Base-by-base conservation (phyloP, 2,888 invertebrate species). In the Drosophila nr. medialis region DNA sequence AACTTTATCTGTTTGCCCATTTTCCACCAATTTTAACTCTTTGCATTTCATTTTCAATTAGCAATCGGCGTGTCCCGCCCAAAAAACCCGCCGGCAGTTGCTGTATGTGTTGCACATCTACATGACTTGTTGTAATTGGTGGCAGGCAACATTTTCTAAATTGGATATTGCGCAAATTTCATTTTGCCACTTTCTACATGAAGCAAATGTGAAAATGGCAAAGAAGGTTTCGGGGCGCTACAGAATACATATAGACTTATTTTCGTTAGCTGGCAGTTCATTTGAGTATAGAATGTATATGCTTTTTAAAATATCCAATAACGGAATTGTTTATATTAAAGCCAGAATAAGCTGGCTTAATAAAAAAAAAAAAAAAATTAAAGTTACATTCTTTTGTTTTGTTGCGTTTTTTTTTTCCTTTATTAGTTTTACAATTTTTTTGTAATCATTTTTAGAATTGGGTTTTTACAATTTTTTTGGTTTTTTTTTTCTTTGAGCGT, bases 31-130 rank as follows among this genome's bases (percentile, higher is more conserved):
- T 65, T 75, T 70, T 30, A 30, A 48, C 63, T 74, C 67, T 60
- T 74, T 74, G 54, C 63, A 81, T 68, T 75, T 73, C 71, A 86
- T 83, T 83, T 82, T 80, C 83, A 88, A 83, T 73, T 80, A 72
- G 53, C 27, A 21, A 45, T 42, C 21, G 42, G 30, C 64, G 27
- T 45, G 49, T 11, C 15, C 27, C 40, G n/a, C n/a, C n/a, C 1
- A 15, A 24, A 45, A 7, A 45, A 15, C 6, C 11, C 7, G 56
- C 59, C 65, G 15, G 51, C 53, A 64, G 64, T 24, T 59, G 64
- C 36, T 11, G 15, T 38, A 27, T 30, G 24, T 40, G 40, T 18
- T 48, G 61, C 58, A 51, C 55, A 74, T 55, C 50, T 27, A 62
- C 63, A 53, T 30, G 54, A 45, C 40, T 61, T 49, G 38, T 61